Evolutionary conservation across 2,888 invertebrate species (phyloP), one percentile per base, ranked within the genome.

Genomic region (Drosophila nr. perissopoda): DNA sequence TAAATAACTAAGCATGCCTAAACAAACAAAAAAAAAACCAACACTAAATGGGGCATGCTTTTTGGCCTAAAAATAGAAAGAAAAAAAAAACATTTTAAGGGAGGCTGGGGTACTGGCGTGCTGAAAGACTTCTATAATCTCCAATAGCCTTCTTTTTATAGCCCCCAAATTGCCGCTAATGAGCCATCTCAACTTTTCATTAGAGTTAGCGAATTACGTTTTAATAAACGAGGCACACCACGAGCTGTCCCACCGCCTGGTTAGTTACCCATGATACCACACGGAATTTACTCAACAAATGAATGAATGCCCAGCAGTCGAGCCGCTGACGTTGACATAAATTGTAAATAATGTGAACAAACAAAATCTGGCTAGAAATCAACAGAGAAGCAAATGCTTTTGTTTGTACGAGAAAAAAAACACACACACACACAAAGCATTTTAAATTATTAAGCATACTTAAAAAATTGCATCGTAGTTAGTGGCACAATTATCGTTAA

Each of bases 271-370:
- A 29, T 70, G 65, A 60, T 70, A 67, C 66, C 60, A 51, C 67
- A 45, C 49, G 51, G 54, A 60, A 69, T 82, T 69, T 72, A 57
- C 73, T 54, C 59, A 80, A 60, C 34, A 69, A 65, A 66, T 77
- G 51, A 69, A 73, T 66, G 68, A 63, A 76, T 61, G 42, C 34
- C 31, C 38, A 31, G 53, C 27, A 36, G 42, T 36, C 34, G 36
- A 57, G 21, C 53, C 18, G 53, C 56, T 60, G 58, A 69, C 68
- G 72, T 78, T 82, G 85, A 81, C 73, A 80, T 68, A 67, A 73
- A 76, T 75, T 83, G 86, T 83, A 86, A 88, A 84, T 78, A 88
- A 86, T 83, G 73, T 72, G 72, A 62, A 57, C 72, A 83, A 88
- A 88, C 82, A 83, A 79, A 82, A 65, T 73, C 36, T 52, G 62